Base-by-base conservation (phyloP, 2,888 invertebrate genomes). In the Drepanosiphum platanoidis region DNA sequence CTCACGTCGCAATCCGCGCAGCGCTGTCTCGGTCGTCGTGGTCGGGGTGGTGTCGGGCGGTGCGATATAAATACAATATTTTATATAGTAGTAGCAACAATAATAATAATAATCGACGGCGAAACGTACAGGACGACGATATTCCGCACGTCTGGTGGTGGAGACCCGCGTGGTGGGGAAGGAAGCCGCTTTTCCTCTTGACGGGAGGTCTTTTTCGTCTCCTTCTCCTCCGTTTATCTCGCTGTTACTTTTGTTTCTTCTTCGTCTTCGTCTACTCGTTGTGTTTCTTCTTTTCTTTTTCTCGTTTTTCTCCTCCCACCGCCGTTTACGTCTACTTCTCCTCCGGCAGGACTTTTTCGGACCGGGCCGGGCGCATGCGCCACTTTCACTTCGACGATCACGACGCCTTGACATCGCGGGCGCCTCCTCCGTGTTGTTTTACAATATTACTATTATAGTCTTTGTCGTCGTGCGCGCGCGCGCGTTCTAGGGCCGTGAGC, bases 141-240 rank as follows among this genome's bases (percentile, higher is more conserved):
- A n/a, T 39, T 39, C 39, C 7, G 39, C 4, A 18, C 58, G 58
- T 27, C 11, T 9, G 64, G 64, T 64, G 64, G 64, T 27, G 27
- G 64, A 4, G 61, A 18, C 27, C 75, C 22, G 52, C 52, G 22
- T 7, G 70, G 70, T 70, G 70, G 70, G 70, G 70, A 46, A 18
- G 27, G 32, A 1, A 9, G 34, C 70, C 70, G 34, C 70, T 79
- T 68, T 68, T 68, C 66, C 79, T 68, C 32, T 34, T 52, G 68
- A 34, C 78, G 66, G 80, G 46, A 34, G 66, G 80, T 46, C n/a
- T 46, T 68, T 68, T 70, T 70, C 80, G 61, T 39, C 27, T 11
- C 39, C 42, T 22, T 5, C 9, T 30, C n/a, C 30, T 15, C 7
- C 77, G 61, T n/a, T 11, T 3, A 0, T 2, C 8, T 46, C 30